Conservation (phyloP, 2,113 vertebrate species). For the Callipepla californica region DNA sequence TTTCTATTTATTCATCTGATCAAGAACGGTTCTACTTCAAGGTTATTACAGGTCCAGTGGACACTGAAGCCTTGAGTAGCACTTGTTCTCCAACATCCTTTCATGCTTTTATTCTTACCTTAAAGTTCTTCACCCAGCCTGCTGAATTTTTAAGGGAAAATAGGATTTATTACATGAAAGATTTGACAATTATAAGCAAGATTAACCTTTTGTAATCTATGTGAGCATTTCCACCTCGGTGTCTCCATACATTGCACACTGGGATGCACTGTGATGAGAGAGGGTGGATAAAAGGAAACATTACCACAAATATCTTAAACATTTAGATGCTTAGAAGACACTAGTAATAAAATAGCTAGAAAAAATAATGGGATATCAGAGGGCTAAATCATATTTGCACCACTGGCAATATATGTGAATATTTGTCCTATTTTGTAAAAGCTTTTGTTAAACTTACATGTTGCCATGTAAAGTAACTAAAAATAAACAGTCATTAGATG, state of each 20-base stretch:
- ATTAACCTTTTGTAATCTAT: neutral
- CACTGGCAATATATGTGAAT: neutral
- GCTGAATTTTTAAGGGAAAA: conserved; percentile 39
- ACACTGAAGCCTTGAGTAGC: conserved; percentile 9
- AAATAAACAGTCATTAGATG: neutral
- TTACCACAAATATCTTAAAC: neutral
- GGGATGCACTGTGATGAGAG: neutral
- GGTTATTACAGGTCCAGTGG: conserved; percentile 3
- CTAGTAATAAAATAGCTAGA: neutral
- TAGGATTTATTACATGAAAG: neutral
- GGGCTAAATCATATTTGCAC: neutral
- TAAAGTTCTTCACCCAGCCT: conserved; percentile 41
- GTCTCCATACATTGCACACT: neutral
- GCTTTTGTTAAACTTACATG: neutral
- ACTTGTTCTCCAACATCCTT: conserved; percentile 55
- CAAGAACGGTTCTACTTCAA: conserved; percentile 35
- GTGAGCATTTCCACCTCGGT: neutral
- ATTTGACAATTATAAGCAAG: neutral
- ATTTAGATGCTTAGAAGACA: neutral
- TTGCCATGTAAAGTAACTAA: neutral
- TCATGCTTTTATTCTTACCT: conserved; percentile 52
- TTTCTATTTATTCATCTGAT: conserved; percentile 34
- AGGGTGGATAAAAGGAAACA: neutral
- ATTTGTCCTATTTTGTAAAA: neutral
- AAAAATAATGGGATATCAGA: neutral